phyloP scores from a whole-genome alignment of 1,140 invertebrate species.

The Megathymus violae region DNA sequence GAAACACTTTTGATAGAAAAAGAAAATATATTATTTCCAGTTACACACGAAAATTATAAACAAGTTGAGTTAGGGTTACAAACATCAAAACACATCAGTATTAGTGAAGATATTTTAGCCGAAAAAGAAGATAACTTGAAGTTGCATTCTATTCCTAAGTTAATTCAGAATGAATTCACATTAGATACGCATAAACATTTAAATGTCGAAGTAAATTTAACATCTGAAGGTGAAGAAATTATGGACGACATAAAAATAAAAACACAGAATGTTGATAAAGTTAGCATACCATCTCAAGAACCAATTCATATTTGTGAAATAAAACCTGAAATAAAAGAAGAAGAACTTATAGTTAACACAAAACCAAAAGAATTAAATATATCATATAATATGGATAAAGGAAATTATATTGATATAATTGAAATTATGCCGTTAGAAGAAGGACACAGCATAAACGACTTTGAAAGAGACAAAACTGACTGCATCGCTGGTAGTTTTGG shows the following conservation, averaged over 20 bases:
- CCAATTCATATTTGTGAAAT: conserved; percentile 50
- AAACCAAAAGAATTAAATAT: conserved; percentile 40
- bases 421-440: conserved; percentile 54
- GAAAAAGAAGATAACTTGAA: conserved; percentile 58
- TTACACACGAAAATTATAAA: conserved; percentile 41
- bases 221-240: conserved; percentile 48
- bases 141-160: conserved; percentile 36
- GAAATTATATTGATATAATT: conserved; percentile 50
- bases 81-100: conserved; percentile 44
- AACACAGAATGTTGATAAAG: conserved; percentile 44
- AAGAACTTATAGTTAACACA: conserved; percentile 41
- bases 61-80: conserved; percentile 44
- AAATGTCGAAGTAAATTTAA: conserved; percentile 51
- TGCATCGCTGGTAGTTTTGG: conserved; percentile 37
- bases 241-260: conserved; percentile 19
- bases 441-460: conserved; percentile 25
- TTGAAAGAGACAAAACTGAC: conserved; percentile 19
- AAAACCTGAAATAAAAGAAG: conserved; percentile 47
- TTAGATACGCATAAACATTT: conserved; percentile 54
- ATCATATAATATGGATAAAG: conserved; percentile 45
- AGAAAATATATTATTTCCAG: conserved; percentile 41
- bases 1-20: conserved; percentile 58
- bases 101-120: conserved; percentile 50
- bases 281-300: conserved; percentile 49
- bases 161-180: conserved; percentile 38